Percentiles rank a stretch among this genome's conserved stretches.
phyloP scores from a whole-genome alignment of 2,113 vertebrate species.

The Anser cygnoides region DNA sequence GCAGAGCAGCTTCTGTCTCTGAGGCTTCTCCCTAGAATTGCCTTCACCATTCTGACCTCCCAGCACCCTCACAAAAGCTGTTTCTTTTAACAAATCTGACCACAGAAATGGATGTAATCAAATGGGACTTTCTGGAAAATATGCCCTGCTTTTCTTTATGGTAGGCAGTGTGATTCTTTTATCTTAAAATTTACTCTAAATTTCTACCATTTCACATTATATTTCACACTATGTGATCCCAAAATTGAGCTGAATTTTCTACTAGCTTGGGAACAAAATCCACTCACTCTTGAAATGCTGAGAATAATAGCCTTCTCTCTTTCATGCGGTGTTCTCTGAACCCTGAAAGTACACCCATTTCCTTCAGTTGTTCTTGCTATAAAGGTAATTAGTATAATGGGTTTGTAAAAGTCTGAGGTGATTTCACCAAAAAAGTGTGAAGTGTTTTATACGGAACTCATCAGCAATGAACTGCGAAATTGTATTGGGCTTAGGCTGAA shows the following conservation, averaged over 20 bases:
- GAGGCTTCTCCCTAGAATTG: background rate
- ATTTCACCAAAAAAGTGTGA: background rate
- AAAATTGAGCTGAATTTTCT: background rate
- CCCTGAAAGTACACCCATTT: background rate
- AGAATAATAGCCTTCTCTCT: background rate
- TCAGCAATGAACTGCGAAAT: background rate
- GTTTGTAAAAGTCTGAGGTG: background rate
- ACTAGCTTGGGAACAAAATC: background rate
- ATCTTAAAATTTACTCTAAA: background rate
- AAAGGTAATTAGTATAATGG: background rate
- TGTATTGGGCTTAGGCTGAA: background rate
- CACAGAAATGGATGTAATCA: background rate
- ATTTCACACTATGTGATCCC: background rate
- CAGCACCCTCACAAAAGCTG: background rate
- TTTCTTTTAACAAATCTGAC: background rate
- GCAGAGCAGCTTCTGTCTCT: background rate
- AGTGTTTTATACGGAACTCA: slow-evolving; percentile 2
- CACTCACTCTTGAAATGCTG: background rate
- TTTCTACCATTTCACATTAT: background rate
- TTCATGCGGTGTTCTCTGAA: background rate
- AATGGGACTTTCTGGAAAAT: background rate
- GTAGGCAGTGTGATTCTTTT: background rate
- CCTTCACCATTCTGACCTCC: background rate
- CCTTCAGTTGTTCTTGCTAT: background rate
- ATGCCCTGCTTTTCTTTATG: background rate